Evolutionary conservation across 2,113 vertebrate species (phyloP).

Genomic region (Sturnus vulgaris): DNA sequence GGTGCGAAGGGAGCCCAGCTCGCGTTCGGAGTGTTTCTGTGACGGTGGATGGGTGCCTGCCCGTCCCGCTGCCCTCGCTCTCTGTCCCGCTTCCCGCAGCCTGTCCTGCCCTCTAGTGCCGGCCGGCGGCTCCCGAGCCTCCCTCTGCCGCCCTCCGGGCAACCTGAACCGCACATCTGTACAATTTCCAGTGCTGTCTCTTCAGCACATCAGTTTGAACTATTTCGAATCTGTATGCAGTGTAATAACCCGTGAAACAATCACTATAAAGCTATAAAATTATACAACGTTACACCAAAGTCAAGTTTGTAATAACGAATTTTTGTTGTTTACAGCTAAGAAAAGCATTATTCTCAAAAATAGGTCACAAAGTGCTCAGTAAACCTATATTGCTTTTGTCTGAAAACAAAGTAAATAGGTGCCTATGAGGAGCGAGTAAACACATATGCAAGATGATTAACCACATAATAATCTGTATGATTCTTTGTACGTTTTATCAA

Average conservation of each 20-base stretch:
- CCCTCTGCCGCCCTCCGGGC: too few relatives aligned
- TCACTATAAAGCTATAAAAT: not conserved
- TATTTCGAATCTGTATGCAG: not conserved
- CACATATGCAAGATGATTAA: not conserved
- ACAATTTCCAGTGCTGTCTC: not conserved
- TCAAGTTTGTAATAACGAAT: not conserved
- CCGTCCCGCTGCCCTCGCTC: not conserved
- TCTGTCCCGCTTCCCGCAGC: not conserved
- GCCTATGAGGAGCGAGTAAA: not conserved
- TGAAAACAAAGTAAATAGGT: not conserved
- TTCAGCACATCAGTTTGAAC: not conserved
- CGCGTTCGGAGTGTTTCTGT: fast-evolving
- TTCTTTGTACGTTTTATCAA: not conserved
- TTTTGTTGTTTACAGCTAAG: not conserved
- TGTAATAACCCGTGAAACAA: not conserved
- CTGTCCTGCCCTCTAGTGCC: slow-evolving; percentile 19
- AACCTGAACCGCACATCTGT: too few relatives aligned
- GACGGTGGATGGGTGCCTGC: fast-evolving
- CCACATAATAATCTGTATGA: not conserved
- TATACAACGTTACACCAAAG: not conserved
- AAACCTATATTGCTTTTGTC: not conserved
- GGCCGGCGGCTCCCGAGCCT: fast-evolving
- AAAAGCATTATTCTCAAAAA: not conserved
- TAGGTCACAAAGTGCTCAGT: not conserved
- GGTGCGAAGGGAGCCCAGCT: not conserved